Base-by-base conservation (phyloP, 2,113 vertebrate genomes). In the Myotis yumanensis region DNA sequence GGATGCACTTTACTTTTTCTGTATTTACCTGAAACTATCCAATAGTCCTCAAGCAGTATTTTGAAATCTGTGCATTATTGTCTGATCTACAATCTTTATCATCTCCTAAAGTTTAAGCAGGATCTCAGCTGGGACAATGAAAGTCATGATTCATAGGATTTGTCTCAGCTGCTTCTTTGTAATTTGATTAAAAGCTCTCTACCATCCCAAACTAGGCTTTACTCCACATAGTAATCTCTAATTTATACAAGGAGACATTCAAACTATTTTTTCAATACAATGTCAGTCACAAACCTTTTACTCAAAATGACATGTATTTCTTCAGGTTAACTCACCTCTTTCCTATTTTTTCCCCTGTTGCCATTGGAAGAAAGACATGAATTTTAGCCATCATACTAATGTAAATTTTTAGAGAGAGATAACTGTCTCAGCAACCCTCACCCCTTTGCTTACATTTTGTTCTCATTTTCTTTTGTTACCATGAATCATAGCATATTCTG, bases 281-380 rank as follows among this genome's bases (percentile, higher is more conserved):
- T 16, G 52, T 90, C 86, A 86, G 30, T 64, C 14, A 52, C 43
- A 5, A 83, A 77, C 9, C 23, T 72, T 77, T 93, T 52, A 91
- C 32, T 83, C 15, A 90, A 93, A 93, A 81, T 75, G 54, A 96
- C 23, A 40, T 77, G 93, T 72, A 52, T 87, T 88, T 77, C 75
- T 71, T 20, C 20, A 66, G 37, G 35, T 37, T 90, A 66, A 71
- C 32, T 59, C n/a, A 32, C 77, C 4, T 66, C 62, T 88, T 23
- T 23, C 6, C 1, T 46, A 62, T 17, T 18, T 66, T 83, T 93
- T 77, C 11, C 7, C 2, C 16, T 22, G 59, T 79, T 68, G 7
- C 46, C 4, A 40, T 37, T 14, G 15, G 25, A 94, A 89, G 25
- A 35, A 40, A 79, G 17, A 4, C 22, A 54, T 73, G 18, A 35